Conservation (phyloP, 2,888 invertebrate genomes). For the Mechanitis mazaeus region DNA sequence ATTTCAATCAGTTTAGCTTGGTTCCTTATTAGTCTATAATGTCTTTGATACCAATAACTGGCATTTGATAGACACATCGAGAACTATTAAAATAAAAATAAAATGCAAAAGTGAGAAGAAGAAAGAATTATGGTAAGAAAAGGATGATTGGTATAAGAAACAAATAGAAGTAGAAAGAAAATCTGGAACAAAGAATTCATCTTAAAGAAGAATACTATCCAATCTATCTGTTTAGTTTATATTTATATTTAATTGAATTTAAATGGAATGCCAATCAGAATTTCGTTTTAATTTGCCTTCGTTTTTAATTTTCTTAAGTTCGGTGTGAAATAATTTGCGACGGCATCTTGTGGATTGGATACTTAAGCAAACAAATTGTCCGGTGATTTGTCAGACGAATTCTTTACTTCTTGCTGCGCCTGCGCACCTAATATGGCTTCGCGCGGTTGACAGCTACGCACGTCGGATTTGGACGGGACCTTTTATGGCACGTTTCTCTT, state of each 20-base stretch:
- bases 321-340: slow-evolving; percentile 26
- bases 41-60: too few relatives aligned
- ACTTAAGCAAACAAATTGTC: slow-evolving; percentile 61
- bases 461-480: slow-evolving; percentile 47
- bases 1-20: not conserved
- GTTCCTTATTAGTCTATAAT: too few relatives aligned
- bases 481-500: slow-evolving; percentile 50
- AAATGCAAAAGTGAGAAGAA: too few relatives aligned
- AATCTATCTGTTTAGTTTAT: too few relatives aligned
- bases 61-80: too few relatives aligned
- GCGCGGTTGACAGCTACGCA: slow-evolving; percentile 45
- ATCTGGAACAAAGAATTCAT: too few relatives aligned
- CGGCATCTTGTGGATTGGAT: slow-evolving; percentile 32
- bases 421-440: slow-evolving; percentile 60
- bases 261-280: not conserved
- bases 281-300: slow-evolving; percentile 1
- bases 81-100: too few relatives aligned
- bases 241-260: not conserved
- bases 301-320: slow-evolving; percentile 18
- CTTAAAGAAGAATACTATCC: too few relatives aligned
- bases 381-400: slow-evolving; percentile 70
- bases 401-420: slow-evolving; percentile 56
- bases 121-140: too few relatives aligned
- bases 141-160: too few relatives aligned
- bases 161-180: too few relatives aligned